These are phyloP conservation scores for Coelopa frigida DNA, from an alignment of 1,140 invertebrate genomes.

Conservation along the genomic window DNA sequence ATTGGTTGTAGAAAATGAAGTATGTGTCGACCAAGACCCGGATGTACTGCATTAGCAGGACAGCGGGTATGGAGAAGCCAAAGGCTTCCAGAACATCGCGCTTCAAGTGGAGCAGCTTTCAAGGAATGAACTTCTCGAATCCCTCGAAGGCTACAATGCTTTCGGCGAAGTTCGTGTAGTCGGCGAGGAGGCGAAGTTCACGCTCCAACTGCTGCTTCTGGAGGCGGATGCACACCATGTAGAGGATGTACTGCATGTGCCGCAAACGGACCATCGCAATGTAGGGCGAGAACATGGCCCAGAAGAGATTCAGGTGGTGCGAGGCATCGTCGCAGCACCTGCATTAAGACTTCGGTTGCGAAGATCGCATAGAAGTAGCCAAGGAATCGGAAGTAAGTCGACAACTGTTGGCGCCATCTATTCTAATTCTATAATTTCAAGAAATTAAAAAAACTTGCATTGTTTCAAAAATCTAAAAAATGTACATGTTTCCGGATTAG, in stretches of 20 bases:
- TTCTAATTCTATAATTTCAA: too few relatives aligned
- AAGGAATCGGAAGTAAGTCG: too few relatives aligned
- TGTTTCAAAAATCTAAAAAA: too few relatives aligned
- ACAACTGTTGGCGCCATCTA: too few relatives aligned
- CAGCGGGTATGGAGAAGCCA: conserved; percentile 22
- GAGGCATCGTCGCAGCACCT: too few relatives aligned
- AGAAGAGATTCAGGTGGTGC: conserved; percentile 24
- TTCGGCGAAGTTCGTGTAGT: conserved; percentile 29
- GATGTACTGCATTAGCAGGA: conserved; percentile 18
- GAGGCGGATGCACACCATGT: conserved; percentile 27
- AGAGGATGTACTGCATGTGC: conserved; percentile 29
- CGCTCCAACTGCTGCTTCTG: conserved; percentile 22
- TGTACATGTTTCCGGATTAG: too few relatives aligned
- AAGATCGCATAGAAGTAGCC: too few relatives aligned
- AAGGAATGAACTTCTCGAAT: conserved; percentile 27
- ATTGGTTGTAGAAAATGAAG: conserved; percentile 6
- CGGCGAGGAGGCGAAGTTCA: conserved; percentile 25
- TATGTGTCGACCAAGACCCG: conserved; percentile 5
- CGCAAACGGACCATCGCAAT: conserved; percentile 22
- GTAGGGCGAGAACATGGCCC: conserved; percentile 28
- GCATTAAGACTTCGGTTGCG: too few relatives aligned
- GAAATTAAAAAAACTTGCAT: too few relatives aligned
- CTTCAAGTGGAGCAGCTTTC: conserved; percentile 23
- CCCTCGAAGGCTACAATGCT: conserved; percentile 18
- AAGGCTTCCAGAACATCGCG: conserved; percentile 18